A percentile compares a stretch with the other conserved stretches of the same genome.
Evolutionary conservation across 2,113 vertebrate species (phyloP).

Genomic region (Fregata magnificens): DNA sequence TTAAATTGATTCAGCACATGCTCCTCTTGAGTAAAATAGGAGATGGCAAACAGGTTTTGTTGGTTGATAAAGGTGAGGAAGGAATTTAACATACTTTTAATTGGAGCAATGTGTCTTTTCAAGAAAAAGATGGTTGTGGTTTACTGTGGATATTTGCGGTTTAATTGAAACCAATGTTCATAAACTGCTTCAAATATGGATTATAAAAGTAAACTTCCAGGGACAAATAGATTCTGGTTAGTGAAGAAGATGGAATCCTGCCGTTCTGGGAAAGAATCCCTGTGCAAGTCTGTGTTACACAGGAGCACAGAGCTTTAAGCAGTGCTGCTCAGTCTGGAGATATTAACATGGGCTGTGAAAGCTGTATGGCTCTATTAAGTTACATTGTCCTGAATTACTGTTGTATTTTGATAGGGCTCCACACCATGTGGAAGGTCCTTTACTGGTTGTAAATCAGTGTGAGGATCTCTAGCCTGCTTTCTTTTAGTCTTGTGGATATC

Average conservation of each 20-base stretch:
- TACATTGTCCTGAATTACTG: background rate
- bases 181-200: background rate
- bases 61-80: background rate
- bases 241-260: background rate
- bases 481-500: background rate
- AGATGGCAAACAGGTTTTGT: background rate
- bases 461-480: background rate
- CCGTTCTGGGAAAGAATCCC: background rate
- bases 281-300: background rate
- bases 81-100: background rate
- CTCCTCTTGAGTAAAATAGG: background rate
- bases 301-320: background rate
- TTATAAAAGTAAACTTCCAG: background rate
- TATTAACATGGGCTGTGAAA: background rate
- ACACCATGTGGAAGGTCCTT: background rate
- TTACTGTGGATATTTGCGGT: background rate
- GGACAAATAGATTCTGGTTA: background rate
- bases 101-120: background rate
- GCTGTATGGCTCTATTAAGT: background rate
- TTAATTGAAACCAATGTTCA: background rate
- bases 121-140: background rate
- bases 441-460: background rate
- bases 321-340: background rate
- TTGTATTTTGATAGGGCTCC: background rate
- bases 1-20: fast-evolving